Conservation (phyloP, 2,888 invertebrate genomes). For the Fabriciana adippe region DNA sequence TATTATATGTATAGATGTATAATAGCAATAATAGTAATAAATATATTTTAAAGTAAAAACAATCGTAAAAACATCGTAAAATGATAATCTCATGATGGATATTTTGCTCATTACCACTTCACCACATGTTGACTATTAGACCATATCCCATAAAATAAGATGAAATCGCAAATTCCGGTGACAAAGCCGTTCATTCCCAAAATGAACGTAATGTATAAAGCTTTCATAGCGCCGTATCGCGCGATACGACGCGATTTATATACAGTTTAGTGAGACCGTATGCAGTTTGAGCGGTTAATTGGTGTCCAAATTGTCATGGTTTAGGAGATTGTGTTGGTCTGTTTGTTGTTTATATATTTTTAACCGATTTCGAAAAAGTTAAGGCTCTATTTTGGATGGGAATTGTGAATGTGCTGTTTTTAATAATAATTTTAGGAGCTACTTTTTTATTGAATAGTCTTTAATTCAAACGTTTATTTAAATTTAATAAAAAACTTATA, state of each 20-base stretch:
- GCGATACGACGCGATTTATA: conserved; percentile 24
- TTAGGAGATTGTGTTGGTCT: conserved; percentile 13
- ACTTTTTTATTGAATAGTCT: no score
- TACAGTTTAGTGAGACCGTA: conserved; percentile 17
- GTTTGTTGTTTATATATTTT: neutral
- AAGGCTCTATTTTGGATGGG: no score
- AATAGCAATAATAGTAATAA: neutral
- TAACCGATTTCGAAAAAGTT: neutral
- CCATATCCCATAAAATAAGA: conserved; percentile 19
- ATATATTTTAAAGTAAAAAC: neutral
- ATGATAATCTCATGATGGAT: no score
- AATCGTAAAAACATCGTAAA: neutral
- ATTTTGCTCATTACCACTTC: conserved; percentile 2
- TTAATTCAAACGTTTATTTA: no score
- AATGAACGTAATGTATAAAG: conserved; percentile 31
- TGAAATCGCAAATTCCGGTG: conserved; percentile 24
- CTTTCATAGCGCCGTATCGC: conserved; percentile 19
- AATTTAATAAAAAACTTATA: no score
- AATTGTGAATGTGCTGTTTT: no score
- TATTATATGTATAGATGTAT: no score
- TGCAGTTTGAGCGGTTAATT: conserved; percentile 11
- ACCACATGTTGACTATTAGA: conserved; percentile 14
- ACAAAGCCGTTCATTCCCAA: conserved; percentile 29
- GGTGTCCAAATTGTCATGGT: conserved; percentile 16
- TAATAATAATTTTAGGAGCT: no score